Conservation (phyloP, 2,113 vertebrate species). For the Solea solea region DNA sequence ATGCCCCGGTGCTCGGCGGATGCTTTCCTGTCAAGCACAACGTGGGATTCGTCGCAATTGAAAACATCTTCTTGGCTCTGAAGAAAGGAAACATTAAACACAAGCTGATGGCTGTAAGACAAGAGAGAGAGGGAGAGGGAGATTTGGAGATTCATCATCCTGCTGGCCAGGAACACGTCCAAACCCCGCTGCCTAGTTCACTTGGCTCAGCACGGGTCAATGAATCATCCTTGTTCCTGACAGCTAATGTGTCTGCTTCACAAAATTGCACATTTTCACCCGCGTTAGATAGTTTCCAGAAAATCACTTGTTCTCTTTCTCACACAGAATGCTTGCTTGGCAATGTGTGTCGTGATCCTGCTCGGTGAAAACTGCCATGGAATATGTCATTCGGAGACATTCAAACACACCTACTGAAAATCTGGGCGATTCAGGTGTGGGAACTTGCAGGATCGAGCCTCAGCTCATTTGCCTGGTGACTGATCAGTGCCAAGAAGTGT, state of each 20-base stretch:
- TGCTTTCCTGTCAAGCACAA: slow-evolving; percentile 15
- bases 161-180: slow-evolving; percentile 34
- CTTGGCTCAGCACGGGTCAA: slow-evolving; percentile 3
- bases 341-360: neutral
- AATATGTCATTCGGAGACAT: neutral
- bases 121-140: slow-evolving; percentile 2
- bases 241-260: slow-evolving; percentile 15
- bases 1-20: slow-evolving; percentile 17
- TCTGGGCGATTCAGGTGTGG: neutral
- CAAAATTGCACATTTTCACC: neutral
- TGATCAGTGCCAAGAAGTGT: no score
- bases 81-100: slow-evolving; percentile 61
- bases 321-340: neutral
- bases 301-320: neutral
- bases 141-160: slow-evolving; percentile 49
- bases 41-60: slow-evolving; percentile 22
- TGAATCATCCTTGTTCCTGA: slow-evolving; percentile 41
- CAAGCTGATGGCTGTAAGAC: slow-evolving; percentile 48
- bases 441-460: neutral
- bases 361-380: neutral
- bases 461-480: neutral
- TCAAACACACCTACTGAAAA: no score
- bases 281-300: neutral
- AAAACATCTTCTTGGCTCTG: slow-evolving; percentile 57
- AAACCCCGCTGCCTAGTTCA: slow-evolving; percentile 16